Evolutionary conservation across 2,888 invertebrate genomes (phyloP).

Genomic region (Mesopsocus fuscifrons): DNA sequence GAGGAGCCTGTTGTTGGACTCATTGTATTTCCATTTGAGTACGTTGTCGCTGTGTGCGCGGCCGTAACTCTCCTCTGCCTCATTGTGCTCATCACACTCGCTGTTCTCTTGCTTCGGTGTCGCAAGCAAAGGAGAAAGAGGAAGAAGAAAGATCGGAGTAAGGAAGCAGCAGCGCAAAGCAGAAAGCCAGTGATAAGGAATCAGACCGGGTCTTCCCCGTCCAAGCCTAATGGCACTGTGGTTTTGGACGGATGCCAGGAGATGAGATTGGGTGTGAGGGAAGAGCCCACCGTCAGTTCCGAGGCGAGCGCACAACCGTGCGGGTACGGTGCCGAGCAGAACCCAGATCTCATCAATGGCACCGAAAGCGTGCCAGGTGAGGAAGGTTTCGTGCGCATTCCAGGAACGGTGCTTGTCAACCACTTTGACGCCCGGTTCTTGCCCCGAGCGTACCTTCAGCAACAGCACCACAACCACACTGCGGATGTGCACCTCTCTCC

Average conservation of each 20-base stretch:
- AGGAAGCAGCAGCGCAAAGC: conserved; percentile 38
- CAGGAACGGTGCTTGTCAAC: conserved; percentile 13
- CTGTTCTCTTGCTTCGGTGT: conserved; percentile 33
- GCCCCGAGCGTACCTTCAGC: conserved; percentile 5
- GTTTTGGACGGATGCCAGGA: conserved; percentile 34
- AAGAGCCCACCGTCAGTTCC: conserved; percentile 15
- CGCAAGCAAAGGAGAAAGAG: conserved; percentile 29
- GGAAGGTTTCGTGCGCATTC: conserved; percentile 20
- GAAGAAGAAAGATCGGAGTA: conserved; percentile 37
- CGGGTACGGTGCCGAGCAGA: conserved; percentile 39
- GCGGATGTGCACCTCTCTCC: conserved; percentile 58
- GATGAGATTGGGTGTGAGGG: conserved; percentile 25
- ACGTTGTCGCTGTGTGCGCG: conserved; percentile 46
- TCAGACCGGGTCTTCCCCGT: conserved; percentile 22
- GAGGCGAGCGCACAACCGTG: conserved; percentile 21
- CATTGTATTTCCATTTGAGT: conserved; percentile 47
- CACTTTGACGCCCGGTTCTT: conserved; percentile 17
- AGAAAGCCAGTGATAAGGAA: conserved; percentile 22
- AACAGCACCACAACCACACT: conserved; percentile 30
- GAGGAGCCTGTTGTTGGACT: conserved; percentile 50
- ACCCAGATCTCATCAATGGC: conserved; percentile 63
- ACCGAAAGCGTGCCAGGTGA: conserved; percentile 40
- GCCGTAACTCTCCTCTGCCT: conserved; percentile 32
- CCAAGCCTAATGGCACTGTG: conserved; percentile 32
- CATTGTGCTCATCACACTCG: conserved; percentile 43